Conservation (phyloP, 1,140 invertebrate genomes). For the Drosophila biarmipes region DNA sequence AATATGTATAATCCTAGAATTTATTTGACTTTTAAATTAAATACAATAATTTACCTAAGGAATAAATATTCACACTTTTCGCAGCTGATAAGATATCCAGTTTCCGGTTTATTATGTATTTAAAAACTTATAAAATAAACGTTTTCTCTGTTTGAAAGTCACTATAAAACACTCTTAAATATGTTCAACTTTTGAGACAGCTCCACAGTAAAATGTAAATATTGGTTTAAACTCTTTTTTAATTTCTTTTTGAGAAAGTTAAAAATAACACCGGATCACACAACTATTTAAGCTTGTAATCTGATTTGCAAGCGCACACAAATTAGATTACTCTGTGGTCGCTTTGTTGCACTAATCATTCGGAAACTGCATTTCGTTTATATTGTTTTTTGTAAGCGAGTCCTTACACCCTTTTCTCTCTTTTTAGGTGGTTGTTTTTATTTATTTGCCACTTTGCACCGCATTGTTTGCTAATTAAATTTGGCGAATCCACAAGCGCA, state of each 20-base stretch:
- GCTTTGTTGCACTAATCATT: constrained; percentile 21
- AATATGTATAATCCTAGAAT: no score
- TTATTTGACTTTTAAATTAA: not conserved
- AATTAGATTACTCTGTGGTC: constrained; percentile 37
- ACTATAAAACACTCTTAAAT: not conserved
- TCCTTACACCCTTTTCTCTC: not conserved
- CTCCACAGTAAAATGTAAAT: not conserved
- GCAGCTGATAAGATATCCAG: not conserved
- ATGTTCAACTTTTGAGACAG: not conserved
- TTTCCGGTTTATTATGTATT: not conserved
- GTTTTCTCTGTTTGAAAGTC: not conserved
- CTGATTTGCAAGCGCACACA: constrained; percentile 9
- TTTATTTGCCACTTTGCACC: constrained; percentile 34
- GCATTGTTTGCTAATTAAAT: constrained; percentile 57
- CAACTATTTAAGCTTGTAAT: constrained; percentile 13
- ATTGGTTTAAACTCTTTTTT: not conserved
- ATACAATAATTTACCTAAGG: not conserved
- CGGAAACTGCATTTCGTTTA: constrained; percentile 19
- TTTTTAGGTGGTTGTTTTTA: constrained; percentile 7
- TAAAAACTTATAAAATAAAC: not conserved
- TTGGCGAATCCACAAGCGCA: constrained; percentile 42
- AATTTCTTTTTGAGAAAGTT: no score
- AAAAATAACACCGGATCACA: not conserved
- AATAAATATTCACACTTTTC: no score
- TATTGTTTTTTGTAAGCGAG: constrained; percentile 3